Evolutionary conservation across 2,888 invertebrate genomes (phyloP).

Genomic region (Lissocephala sabroskyi): DNA sequence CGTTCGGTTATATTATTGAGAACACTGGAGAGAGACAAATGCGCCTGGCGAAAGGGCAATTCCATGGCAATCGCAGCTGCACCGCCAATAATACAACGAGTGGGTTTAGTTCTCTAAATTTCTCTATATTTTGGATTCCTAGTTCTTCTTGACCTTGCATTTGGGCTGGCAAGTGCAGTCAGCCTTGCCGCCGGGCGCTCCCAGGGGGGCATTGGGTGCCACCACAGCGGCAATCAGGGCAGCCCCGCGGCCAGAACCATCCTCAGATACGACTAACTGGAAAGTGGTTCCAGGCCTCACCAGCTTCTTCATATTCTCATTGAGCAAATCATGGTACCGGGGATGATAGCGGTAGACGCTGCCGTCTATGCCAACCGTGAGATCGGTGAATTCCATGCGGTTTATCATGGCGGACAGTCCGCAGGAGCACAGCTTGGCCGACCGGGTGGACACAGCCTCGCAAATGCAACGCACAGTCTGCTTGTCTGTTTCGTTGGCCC

Average conservation of each 20-base stretch:
- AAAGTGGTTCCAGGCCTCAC: constrained; percentile 29
- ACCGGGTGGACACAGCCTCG: constrained; percentile 88
- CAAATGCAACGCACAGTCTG: constrained; percentile 92
- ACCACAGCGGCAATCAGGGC: constrained; percentile 41
- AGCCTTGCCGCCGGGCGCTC: no score
- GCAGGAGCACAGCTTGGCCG: constrained; percentile 92
- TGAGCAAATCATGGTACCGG: constrained; percentile 24
- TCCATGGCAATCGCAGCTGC: constrained; percentile 62
- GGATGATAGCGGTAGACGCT: constrained; percentile 45
- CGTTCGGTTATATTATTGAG: constrained; percentile 48
- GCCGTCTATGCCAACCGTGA: constrained; percentile 79
- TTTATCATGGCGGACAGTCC: constrained; percentile 89
- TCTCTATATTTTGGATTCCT: not conserved
- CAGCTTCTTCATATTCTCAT: constrained; percentile 22
- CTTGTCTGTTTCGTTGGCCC: constrained; percentile 88
- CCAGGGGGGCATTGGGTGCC: no score
- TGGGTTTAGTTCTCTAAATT: constrained; percentile 3
- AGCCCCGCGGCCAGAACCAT: constrained; percentile 47
- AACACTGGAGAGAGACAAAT: constrained; percentile 11
- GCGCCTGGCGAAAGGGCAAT: constrained; percentile 42
- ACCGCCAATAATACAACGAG: constrained; percentile 59
- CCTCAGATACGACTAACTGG: constrained; percentile 29
- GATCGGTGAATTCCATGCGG: constrained; percentile 86
- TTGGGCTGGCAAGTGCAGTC: not conserved
- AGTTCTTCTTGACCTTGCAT: not conserved